phyloP scores from a whole-genome alignment of 2,888 invertebrate genomes.

The Eumacrocentrus americanus region DNA sequence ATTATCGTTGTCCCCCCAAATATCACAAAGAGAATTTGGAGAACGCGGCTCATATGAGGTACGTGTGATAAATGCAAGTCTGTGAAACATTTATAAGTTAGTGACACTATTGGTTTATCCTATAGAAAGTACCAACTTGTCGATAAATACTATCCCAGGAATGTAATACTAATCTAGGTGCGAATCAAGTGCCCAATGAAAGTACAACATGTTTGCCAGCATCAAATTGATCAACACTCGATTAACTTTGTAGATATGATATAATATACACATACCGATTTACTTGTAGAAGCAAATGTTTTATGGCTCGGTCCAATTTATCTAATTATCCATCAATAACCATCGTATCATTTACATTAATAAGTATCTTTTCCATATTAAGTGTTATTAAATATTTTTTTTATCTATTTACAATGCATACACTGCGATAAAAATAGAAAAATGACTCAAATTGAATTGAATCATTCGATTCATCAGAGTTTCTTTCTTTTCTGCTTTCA shows the following conservation, averaged over 20 bases:
- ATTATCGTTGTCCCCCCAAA: too few relatives aligned
- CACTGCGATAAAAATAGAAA: not conserved
- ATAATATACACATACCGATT: too few relatives aligned
- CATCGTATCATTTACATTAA: not conserved
- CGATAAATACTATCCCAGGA: slow-evolving; percentile 5
- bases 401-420: not conserved
- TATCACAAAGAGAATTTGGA: not conserved
- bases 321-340: not conserved
- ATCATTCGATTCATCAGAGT: not conserved
- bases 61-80: slow-evolving; percentile 10
- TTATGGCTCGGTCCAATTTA: not conserved
- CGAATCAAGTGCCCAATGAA: not conserved
- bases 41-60: not conserved
- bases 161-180: slow-evolving; percentile 11
- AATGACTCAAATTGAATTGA: not conserved
- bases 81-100: not conserved
- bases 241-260: too few relatives aligned
- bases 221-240: too few relatives aligned
- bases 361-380: not conserved
- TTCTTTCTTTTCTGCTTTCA: not conserved
- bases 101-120: not conserved
- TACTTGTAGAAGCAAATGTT: not conserved
- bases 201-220: not conserved
- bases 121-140: not conserved
- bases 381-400: not conserved